A percentile compares a stretch with the other conserved stretches of the same genome.
Conservation (phyloP, 2,888 invertebrate species). For the Cosmia trapezina region DNA sequence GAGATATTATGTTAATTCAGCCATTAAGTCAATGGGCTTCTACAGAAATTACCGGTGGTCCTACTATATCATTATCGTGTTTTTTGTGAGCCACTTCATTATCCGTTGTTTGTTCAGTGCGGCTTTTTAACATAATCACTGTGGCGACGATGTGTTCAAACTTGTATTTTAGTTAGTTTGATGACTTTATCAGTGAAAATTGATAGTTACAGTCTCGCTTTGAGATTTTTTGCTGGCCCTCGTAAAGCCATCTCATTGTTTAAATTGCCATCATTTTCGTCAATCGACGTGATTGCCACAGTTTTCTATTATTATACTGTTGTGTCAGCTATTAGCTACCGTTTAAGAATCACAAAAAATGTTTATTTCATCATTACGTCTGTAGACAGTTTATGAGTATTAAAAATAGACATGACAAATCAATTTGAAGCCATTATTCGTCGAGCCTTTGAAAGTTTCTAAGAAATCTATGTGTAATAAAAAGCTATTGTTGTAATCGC, state of each 20-base stretch:
- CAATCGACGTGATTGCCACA: slow-evolving; percentile 54
- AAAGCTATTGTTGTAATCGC: slow-evolving; percentile 43
- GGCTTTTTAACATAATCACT: slow-evolving; percentile 71
- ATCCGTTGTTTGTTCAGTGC: slow-evolving; percentile 79
- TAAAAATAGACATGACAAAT: slow-evolving; percentile 56
- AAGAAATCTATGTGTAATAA: slow-evolving; percentile 41
- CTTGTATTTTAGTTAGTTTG: slow-evolving; percentile 65
- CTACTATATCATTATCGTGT: slow-evolving; percentile 76
- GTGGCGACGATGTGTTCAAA: slow-evolving; percentile 64
- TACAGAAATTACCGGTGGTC: slow-evolving; percentile 79
- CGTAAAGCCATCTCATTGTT: slow-evolving; percentile 50
- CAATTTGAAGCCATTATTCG: slow-evolving; percentile 33
- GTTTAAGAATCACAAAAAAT: slow-evolving; percentile 56
- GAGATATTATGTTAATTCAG: slow-evolving; percentile 81
- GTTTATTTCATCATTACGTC: slow-evolving; percentile 40
- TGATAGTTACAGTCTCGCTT: slow-evolving; percentile 63
- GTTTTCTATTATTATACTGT: slow-evolving; percentile 59
- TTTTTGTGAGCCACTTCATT: slow-evolving; percentile 76
- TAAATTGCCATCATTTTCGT: slow-evolving; percentile 63
- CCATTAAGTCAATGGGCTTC: slow-evolving; percentile 80
- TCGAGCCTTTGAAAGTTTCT: slow-evolving; percentile 42
- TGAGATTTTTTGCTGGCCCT: slow-evolving; percentile 42
- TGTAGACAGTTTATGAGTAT: slow-evolving; percentile 38
- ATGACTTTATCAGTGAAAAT: slow-evolving; percentile 75
- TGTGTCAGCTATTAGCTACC: slow-evolving; percentile 58